These are phyloP conservation scores for Adelognathus sp. DNA, from an alignment of 2,888 invertebrate species.

Conservation along the genomic window DNA sequence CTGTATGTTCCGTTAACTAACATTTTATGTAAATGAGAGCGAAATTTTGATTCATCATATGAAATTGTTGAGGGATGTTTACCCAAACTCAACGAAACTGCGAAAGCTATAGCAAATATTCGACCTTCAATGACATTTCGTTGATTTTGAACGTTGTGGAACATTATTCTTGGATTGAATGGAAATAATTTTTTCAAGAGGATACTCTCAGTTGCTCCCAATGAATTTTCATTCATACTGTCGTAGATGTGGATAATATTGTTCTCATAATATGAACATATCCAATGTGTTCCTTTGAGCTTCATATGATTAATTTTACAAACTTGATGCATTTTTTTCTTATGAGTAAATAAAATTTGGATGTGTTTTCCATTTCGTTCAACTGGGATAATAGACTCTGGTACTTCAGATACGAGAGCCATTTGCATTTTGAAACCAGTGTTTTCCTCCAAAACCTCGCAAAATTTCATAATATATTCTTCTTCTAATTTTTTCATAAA, in stretches of 20 bases:
- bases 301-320: not conserved
- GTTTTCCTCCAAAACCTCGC: constrained; percentile 11
- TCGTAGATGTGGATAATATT: constrained; percentile 17
- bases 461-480: constrained; percentile 22
- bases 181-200: constrained; percentile 6
- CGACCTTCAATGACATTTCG: constrained; percentile 2
- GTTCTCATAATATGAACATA: constrained; percentile 17
- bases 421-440: constrained; percentile 31
- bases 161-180: not conserved
- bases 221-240: not conserved
- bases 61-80: constrained; percentile 8
- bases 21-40: constrained; percentile 18
- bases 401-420: constrained; percentile 19
- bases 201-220: not conserved
- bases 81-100: constrained; percentile 15
- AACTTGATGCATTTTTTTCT: not conserved
- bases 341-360: constrained; percentile 14
- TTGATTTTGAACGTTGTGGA: constrained; percentile 8
- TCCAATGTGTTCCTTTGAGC: constrained; percentile 8
- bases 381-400: constrained; percentile 17
- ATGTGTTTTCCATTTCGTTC: not conserved
- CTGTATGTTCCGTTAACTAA: not conserved
- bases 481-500: constrained; percentile 23
- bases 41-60: constrained; percentile 22
- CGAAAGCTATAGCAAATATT: constrained; percentile 20